These are phyloP conservation scores for Montipora sp. DNA, from an alignment of 64 coral and sea anemone species.

Conservation along the genomic window DNA sequence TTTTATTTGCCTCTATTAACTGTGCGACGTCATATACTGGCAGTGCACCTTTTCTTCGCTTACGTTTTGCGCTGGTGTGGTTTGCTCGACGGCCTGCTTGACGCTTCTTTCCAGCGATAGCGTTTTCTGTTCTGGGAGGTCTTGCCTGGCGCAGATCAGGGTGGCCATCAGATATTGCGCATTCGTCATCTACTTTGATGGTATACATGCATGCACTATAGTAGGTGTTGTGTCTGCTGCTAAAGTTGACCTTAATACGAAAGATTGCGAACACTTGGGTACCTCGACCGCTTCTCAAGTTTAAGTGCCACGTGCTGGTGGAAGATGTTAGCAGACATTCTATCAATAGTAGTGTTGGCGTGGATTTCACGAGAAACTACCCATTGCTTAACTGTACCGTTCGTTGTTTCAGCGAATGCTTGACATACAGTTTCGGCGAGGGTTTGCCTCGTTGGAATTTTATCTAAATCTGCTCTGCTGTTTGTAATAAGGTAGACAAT, in stretches of 20 bases:
- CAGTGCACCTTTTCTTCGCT: background rate
- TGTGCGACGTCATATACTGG: too few relatives aligned
- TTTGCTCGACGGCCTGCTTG: background rate
- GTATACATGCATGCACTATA: constrained; percentile 22
- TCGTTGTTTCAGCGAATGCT: background rate
- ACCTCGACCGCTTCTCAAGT: too few relatives aligned
- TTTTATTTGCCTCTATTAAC: too few relatives aligned
- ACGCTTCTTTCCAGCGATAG: background rate
- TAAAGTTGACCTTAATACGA: background rate
- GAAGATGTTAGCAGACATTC: too few relatives aligned
- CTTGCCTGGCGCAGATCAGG: constrained; percentile 12
- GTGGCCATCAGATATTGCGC: background rate
- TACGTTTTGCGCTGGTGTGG: too few relatives aligned
- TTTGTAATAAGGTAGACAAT: too few relatives aligned
- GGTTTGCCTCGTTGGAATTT: background rate
- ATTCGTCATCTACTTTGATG: constrained; percentile 8
- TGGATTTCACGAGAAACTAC: background rate
- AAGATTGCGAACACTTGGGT: too few relatives aligned
- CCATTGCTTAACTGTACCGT: background rate
- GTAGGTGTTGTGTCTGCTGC: background rate
- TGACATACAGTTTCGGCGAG: background rate
- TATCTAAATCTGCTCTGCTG: too few relatives aligned
- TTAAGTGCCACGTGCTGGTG: background rate
- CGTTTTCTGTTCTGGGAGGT: constrained; percentile 19
- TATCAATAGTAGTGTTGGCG: background rate